Conservation (phyloP, 2,113 vertebrate species). For the Larimichthys crocea region DNA sequence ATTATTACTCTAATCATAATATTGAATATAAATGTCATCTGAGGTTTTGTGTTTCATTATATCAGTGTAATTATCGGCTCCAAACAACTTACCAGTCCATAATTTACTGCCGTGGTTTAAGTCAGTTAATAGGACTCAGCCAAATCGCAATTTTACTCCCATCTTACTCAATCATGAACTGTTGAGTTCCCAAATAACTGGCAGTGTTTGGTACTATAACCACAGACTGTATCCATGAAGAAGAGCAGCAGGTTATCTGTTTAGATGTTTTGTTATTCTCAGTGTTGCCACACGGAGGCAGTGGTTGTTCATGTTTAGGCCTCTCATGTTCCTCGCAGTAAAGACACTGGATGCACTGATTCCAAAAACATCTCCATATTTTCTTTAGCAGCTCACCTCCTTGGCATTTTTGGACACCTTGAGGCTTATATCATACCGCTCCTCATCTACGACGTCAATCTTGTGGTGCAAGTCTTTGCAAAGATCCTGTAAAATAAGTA, state of each 20-base stretch:
- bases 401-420: slow-evolving; percentile 73
- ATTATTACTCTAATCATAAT: background rate
- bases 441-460: slow-evolving; percentile 77
- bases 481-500: slow-evolving; percentile 60
- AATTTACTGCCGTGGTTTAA: background rate
- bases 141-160: background rate
- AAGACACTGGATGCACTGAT: background rate
- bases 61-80: background rate
- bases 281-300: slow-evolving; percentile 21
- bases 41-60: slow-evolving; percentile 2
- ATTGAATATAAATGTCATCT: background rate
- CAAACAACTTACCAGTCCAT: background rate
- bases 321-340: background rate
- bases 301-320: slow-evolving; percentile 14
- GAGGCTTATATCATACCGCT: slow-evolving; percentile 72
- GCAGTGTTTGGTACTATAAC: background rate
- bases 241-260: too few relatives aligned
- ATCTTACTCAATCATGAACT: background rate
- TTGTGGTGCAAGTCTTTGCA: slow-evolving; percentile 76
- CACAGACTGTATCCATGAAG: background rate
- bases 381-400: slow-evolving; percentile 63
- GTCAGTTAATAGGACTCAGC: background rate
- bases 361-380: background rate
- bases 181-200: background rate
- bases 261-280: background rate